Percentiles rank a stretch among this genome's conserved stretches.
Evolutionary conservation across 2,113 vertebrate species (phyloP).

Genomic region (Sapajus apella): DNA sequence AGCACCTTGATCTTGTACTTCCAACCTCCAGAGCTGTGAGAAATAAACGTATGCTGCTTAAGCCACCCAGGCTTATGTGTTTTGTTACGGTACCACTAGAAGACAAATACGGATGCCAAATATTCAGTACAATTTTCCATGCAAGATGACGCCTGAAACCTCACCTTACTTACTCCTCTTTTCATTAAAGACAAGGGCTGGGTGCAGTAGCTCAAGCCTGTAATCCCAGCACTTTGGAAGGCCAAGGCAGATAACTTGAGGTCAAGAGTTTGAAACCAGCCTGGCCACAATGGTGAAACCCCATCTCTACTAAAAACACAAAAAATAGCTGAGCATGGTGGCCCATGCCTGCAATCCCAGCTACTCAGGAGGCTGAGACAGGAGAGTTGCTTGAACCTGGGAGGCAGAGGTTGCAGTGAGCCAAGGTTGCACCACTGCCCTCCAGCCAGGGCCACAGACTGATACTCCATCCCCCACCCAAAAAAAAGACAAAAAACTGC

Average conservation of each 20-base stretch:
- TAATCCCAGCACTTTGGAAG: not conserved
- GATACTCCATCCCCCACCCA: not conserved
- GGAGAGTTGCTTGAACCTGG: not conserved
- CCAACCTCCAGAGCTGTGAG: not conserved
- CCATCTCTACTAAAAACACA: not conserved
- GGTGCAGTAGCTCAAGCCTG: not conserved
- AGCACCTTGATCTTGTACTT: not conserved
- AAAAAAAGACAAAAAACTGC: not conserved
- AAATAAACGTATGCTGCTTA: not conserved
- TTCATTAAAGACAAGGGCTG: not conserved
- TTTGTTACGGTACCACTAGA: not conserved
- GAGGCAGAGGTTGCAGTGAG: not conserved
- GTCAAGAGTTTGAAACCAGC: not conserved
- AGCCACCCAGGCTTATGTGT: not conserved
- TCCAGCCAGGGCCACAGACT: not conserved
- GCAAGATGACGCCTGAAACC: not conserved
- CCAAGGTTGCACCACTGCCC: not conserved
- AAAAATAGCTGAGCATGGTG: not conserved
- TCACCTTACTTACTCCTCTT: not conserved
- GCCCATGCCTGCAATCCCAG: too few relatives aligned
- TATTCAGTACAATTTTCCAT: not conserved
- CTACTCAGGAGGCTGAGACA: not conserved
- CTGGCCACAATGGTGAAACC: not conserved
- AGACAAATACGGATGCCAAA: not conserved
- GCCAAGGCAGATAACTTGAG: not conserved